A percentile compares a stretch with the other conserved stretches of the same genome.
Conservation (phyloP, 2,888 invertebrate species). For the Neelides folsomi region DNA sequence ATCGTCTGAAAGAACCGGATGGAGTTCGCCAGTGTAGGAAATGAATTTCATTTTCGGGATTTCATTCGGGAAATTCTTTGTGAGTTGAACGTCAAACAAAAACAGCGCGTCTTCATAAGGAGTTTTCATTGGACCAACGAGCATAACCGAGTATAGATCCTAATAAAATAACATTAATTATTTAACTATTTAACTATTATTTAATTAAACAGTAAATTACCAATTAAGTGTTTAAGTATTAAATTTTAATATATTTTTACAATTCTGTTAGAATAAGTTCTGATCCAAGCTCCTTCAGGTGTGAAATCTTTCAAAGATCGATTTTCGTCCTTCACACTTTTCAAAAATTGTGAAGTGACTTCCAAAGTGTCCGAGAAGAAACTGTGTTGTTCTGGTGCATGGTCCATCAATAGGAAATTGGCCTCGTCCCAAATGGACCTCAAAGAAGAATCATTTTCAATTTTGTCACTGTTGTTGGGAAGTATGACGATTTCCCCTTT, state of each 20-base stretch:
- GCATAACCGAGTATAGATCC: slow-evolving; percentile 81
- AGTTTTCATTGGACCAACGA: slow-evolving; percentile 76
- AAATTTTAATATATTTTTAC: slow-evolving; percentile 37
- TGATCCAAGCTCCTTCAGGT: slow-evolving; percentile 74
- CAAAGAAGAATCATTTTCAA: neutral
- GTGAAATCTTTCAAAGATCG: slow-evolving; percentile 64
- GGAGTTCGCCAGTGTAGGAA: slow-evolving; percentile 78
- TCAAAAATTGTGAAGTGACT: slow-evolving; percentile 49
- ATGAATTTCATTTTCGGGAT: slow-evolving; percentile 86
- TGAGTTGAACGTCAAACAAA: slow-evolving; percentile 84
- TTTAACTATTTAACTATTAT: neutral
- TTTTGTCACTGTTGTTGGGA: neutral
- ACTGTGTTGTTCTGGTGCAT: slow-evolving; percentile 18
- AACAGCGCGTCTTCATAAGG: slow-evolving; percentile 92
- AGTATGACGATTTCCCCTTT: neutral
- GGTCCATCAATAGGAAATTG: slow-evolving; percentile 16
- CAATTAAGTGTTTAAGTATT: neutral
- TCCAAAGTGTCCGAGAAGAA: neutral
- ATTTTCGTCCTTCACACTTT: slow-evolving; percentile 69
- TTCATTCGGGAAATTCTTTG: slow-evolving; percentile 74
- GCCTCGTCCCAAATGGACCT: slow-evolving; percentile 16
- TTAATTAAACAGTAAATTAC: neutral
- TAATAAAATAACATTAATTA: slow-evolving; percentile 24
- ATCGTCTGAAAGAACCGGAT: slow-evolving; percentile 89
- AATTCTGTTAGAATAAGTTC: slow-evolving; percentile 77